phyloP scores from a whole-genome alignment of 2,888 invertebrate species.

The Stenodera caucasica region DNA sequence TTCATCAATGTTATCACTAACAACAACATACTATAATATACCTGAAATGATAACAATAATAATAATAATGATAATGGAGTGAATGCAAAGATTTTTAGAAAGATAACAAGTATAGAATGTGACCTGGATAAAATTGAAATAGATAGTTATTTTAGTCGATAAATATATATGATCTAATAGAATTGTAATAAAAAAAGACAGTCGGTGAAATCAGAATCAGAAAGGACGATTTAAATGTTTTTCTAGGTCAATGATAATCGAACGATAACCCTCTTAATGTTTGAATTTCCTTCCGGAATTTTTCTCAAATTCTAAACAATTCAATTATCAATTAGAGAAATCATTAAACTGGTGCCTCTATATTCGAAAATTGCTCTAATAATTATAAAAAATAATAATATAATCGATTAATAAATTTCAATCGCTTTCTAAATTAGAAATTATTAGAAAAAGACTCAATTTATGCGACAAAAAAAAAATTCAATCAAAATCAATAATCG shows the following conservation, averaged over 20 bases:
- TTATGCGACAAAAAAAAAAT: too few species aligned
- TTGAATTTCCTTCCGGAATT: constrained; percentile 9
- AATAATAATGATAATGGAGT: neutral
- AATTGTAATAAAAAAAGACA: neutral
- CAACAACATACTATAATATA: constrained; percentile 32
- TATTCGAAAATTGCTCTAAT: too few species aligned
- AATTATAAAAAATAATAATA: too few species aligned
- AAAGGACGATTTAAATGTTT: constrained; percentile 2
- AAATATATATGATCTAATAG: neutral
- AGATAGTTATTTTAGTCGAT: constrained; percentile 5
- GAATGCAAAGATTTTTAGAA: neutral
- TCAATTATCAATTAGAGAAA: too few species aligned
- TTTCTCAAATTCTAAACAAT: too few species aligned
- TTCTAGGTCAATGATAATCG: constrained; percentile 9
- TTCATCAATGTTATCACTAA: constrained; percentile 24
- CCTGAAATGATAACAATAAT: constrained; percentile 26
- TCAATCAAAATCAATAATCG: too few species aligned
- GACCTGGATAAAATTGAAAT: neutral
- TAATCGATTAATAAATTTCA: neutral
- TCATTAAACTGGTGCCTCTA: too few species aligned
- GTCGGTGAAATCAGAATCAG: constrained; percentile 7
- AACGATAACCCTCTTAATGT: constrained; percentile 1
- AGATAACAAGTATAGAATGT: neutral
- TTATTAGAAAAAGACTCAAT: neutral
- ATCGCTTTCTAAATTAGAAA: neutral